Conservation (phyloP, 2,888 invertebrate genomes). For the Melinaea marsaeus region DNA sequence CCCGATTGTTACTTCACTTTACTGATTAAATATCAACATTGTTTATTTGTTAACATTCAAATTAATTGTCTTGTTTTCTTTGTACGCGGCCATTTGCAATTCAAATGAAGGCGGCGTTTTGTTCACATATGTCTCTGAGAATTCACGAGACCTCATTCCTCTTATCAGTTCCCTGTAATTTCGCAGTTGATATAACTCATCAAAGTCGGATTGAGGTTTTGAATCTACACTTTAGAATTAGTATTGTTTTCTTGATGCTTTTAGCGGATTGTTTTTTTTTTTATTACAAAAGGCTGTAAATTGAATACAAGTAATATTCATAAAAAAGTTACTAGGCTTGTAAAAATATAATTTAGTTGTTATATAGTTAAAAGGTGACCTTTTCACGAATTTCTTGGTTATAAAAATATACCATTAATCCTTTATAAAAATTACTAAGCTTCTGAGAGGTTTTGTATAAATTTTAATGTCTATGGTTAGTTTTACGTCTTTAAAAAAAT, state of each 20-base stretch:
- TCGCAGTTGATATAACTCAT: constrained; percentile 12
- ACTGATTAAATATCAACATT: constrained; percentile 61
- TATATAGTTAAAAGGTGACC: no score
- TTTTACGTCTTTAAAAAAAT: no score
- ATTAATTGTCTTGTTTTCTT: constrained; percentile 73
- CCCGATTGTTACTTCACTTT: constrained; percentile 44
- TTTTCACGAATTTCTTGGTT: not conserved
- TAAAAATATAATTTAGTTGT: no score
- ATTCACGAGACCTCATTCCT: constrained; percentile 21
- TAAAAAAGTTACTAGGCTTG: no score
- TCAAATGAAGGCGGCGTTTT: constrained; percentile 48
- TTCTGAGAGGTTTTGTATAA: no score
- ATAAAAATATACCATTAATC: no score
- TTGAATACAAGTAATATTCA: no score
- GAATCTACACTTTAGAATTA: constrained; percentile 1
- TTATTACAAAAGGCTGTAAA: no score
- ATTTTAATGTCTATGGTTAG: no score
- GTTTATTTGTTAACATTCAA: no score
- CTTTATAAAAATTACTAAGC: no score
- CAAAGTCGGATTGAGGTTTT: constrained; percentile 6
- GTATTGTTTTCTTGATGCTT: not conserved
- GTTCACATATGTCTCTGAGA: constrained; percentile 35
- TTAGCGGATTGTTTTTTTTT: no score
- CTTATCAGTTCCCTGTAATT: constrained; percentile 23
- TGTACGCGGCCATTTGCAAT: constrained; percentile 62